Base-by-base conservation (phyloP, 2,888 invertebrate species). In the Stramonita haemastoma region DNA sequence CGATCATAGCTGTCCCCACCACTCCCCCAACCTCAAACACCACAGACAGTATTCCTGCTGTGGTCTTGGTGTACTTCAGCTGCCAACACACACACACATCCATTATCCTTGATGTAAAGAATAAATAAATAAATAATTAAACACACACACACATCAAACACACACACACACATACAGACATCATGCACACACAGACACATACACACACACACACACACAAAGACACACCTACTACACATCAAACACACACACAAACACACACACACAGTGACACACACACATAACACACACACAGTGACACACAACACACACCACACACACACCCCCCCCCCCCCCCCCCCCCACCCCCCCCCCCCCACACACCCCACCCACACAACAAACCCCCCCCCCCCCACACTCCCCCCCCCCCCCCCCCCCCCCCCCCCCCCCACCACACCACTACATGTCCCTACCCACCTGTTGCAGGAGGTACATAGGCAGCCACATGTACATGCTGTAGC, bases 401-500 rank as follows among this genome's bases (percentile, higher is more conserved):
- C n/a, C n/a, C n/a, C n/a, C n/a, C n/a, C n/a, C n/a, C n/a, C n/a
- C n/a, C n/a, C n/a, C n/a, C n/a, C n/a, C n/a, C n/a, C n/a, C n/a
- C n/a, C n/a, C n/a, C n/a, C n/a, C n/a, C n/a, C n/a, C n/a, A n/a
- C n/a, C n/a, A n/a, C n/a, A n/a, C n/a, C 22, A 83, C 83, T 22
- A 36, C 73, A 70, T 26, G 34, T 17, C 32, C 56, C 57, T 8
- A 57, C 79, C 29, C 73, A 81, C 95, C 90, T 94, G 92, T 84
- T 95, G 93, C 87, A 96, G 93, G 13, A 96, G 93, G 92, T 96
- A 96, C 94, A 96, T 95, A 6, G 96, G 96, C 60, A 96, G 94
- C 96, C 96, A 96, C 95, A 96, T 96, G 93, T 96, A 96, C 95
- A 96, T 96, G 91, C 96, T 95, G 92, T 96, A 96, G 32, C 96